Conservation (phyloP, 2,797 vertebrate species). For the Premnoplex brunnescens region DNA sequence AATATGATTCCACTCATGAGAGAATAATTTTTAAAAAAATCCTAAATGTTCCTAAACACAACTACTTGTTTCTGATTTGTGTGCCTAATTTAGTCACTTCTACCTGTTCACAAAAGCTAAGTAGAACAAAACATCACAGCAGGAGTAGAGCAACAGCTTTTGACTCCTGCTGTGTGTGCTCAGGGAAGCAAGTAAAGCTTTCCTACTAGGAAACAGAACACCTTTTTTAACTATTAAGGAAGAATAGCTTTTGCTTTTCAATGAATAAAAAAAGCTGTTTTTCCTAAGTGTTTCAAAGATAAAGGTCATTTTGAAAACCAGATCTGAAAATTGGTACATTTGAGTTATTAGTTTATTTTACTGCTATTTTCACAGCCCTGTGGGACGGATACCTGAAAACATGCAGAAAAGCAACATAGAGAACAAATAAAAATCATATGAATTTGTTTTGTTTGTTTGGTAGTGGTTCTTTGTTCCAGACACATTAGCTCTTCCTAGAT, state of each 20-base stretch:
- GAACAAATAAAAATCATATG: not conserved
- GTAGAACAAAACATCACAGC: conserved; percentile 71
- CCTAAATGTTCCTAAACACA: not conserved
- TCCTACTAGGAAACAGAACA: conserved; percentile 69
- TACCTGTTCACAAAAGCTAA: conserved; percentile 47
- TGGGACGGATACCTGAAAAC: not conserved
- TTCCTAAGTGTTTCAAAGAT: conserved; percentile 43
- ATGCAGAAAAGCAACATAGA: not conserved
- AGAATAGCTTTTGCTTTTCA: conserved; percentile 34
- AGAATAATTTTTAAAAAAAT: not conserved
- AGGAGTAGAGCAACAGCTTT: conserved; percentile 69
- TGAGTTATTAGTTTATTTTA: not conserved
- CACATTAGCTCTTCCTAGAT: not conserved
- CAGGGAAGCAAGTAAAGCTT: conserved; percentile 65
- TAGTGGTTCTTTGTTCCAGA: not conserved
- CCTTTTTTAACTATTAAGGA: conserved; percentile 39
- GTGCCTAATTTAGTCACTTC: conserved; percentile 63
- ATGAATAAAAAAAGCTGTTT: conserved; percentile 35
- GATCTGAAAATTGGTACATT: not conserved
- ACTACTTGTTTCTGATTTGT: conserved; percentile 28
- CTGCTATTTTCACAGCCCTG: not conserved
- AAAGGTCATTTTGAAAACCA: conserved; percentile 23
- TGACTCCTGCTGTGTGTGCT: conserved; percentile 67
- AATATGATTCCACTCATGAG: not conserved
- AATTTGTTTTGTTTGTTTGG: not conserved